phyloP scores from a whole-genome alignment of 2,113 vertebrate species.

The Vicugna pacos region DNA sequence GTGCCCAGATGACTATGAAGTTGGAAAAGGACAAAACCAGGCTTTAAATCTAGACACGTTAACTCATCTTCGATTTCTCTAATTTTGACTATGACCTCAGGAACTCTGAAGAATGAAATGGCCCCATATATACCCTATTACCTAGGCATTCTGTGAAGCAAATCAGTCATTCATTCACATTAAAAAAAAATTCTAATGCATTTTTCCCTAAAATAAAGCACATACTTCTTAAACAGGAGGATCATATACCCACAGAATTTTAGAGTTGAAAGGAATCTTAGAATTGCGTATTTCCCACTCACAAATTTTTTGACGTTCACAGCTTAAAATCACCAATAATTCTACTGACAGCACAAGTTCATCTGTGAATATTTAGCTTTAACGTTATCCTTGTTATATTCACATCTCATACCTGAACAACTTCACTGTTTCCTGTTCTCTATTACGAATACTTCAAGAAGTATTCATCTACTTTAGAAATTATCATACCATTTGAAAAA shows the following conservation, averaged over 20 bases:
- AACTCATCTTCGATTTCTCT: background rate
- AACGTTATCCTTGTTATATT: background rate
- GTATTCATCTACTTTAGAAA: background rate
- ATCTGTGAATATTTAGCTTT: background rate
- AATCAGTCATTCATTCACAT: background rate
- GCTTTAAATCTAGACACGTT: background rate
- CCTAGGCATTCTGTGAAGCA: background rate
- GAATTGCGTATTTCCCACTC: background rate
- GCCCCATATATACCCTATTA: background rate
- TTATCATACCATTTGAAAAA: background rate
- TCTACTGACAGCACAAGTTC: background rate
- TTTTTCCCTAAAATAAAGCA: background rate
- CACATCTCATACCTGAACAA: background rate
- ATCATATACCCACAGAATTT: background rate
- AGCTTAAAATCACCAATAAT: background rate
- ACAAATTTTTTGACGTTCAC: background rate
- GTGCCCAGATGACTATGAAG: background rate
- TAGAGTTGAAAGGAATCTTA: background rate
- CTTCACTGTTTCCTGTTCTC: background rate
- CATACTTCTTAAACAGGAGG: background rate
- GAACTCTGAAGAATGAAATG: background rate
- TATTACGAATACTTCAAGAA: background rate
- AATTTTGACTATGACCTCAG: background rate
- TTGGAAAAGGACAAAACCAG: background rate
- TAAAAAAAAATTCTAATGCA: background rate